Percentiles rank a stretch among this genome's conserved stretches.
Evolutionary conservation across 2,113 vertebrate genomes (phyloP).

Genomic region (Talpa occidentalis): DNA sequence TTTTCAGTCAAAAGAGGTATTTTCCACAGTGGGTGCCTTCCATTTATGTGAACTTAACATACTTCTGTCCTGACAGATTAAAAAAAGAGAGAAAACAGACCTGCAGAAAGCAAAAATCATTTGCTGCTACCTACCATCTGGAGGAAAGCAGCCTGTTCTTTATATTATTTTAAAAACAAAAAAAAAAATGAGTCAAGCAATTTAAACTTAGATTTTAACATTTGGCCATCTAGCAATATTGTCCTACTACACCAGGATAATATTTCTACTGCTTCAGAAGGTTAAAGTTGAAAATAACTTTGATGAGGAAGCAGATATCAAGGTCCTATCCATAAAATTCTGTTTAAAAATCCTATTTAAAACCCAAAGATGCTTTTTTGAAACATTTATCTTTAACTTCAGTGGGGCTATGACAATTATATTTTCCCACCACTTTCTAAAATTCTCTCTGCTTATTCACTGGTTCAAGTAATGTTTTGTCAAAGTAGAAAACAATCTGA

Average conservation of each 20-base stretch:
- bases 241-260: background rate
- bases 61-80: slow-evolving; percentile 24
- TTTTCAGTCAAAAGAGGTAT: slow-evolving; percentile 74
- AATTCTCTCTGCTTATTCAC: background rate
- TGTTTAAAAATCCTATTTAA: background rate
- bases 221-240: background rate
- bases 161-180: slow-evolving; percentile 26
- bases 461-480: background rate
- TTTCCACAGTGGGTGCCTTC: slow-evolving; percentile 56
- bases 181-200: background rate
- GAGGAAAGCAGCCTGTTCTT: background rate
- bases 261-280: background rate
- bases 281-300: background rate
- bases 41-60: slow-evolving; percentile 60
- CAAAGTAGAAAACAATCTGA: background rate
- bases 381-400: slow-evolving; percentile 6
- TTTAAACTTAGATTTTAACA: slow-evolving; percentile 37
- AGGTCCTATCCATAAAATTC: background rate
- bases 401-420: background rate
- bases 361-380: background rate
- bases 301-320: background rate
- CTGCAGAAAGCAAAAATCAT: slow-evolving; percentile 21
- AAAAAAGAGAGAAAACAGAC: background rate
- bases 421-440: background rate
- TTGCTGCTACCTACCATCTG: background rate